Base-by-base conservation (phyloP, 1,140 invertebrate genomes). In the Drosophila lini region DNA sequence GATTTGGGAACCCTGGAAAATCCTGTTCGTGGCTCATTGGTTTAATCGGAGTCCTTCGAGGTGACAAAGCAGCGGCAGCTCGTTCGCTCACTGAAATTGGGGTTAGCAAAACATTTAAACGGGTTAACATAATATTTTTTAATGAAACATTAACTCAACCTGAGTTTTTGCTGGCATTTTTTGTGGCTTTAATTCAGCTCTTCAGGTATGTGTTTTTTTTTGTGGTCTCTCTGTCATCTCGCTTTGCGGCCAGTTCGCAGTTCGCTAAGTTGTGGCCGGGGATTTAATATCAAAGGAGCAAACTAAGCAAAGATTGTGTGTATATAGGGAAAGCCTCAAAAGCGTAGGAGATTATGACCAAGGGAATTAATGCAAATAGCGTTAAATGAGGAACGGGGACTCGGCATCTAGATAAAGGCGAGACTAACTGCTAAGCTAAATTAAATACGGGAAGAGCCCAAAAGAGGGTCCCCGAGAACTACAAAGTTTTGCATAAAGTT, bases 121-220 rank as follows among this genome's bases (percentile, higher is more conserved):
- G 78, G 68, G 74, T 81, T 78, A 63, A 71, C 65, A 52, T 58
- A 59, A 48, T 71, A 77, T 74, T 62, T 60, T 86, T 82, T 80
- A 88, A 86, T 86, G 76, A 82, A 81, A 83, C 71, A 82, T 88
- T 86, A 88, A 77, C 64, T 75, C 47, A 55, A 60, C 57, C 38
- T 22, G 47, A 60, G 16, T 34, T 73, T 60, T 61, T 74, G 1
- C 16, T 40, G 16, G 5, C 13, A 40, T 47, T 73, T 80, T 60
- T 60, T 47, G 50, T 53, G 59, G 31, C 41, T 36, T 47, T 62
- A 38, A 55, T 45, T 52, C 11, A 34, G 34, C 42, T 59, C 25
- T 63, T 68, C 34, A 52, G 41, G 60, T 61, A 70, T 58, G n/a
- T 31, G 55, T 41, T 3, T 22, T 19, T 42, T 55, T 38, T 63